Evolutionary conservation across 2,888 invertebrate genomes (phyloP).

Genomic region (Lochmaea crataegi): DNA sequence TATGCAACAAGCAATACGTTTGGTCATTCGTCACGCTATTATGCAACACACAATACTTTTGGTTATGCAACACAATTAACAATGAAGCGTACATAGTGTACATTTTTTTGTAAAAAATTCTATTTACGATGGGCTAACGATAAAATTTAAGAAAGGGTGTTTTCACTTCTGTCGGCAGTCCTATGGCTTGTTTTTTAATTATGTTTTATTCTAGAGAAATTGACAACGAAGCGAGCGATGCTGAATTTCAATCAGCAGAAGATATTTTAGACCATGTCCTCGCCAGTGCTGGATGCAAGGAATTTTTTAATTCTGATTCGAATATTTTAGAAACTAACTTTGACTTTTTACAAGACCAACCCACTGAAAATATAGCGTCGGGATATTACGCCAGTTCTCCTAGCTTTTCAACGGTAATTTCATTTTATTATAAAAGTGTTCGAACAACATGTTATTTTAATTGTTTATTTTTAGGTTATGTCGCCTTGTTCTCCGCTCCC

Average conservation of each 20-base stretch:
- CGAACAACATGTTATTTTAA: not conserved
- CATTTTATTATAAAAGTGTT: too few species aligned
- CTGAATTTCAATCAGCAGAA: slow-evolving; percentile 69
- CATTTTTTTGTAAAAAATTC: too few species aligned
- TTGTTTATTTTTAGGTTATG: slow-evolving; percentile 40
- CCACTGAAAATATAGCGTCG: slow-evolving; percentile 42
- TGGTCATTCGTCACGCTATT: too few species aligned
- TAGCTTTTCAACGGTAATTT: slow-evolving; percentile 48
- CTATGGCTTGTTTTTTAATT: too few species aligned
- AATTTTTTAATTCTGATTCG: slow-evolving; percentile 61
- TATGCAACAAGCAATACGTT: too few species aligned
- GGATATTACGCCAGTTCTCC: slow-evolving; percentile 45
- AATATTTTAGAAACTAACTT: slow-evolving; percentile 63
- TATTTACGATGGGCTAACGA: too few species aligned
- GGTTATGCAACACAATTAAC: too few species aligned
- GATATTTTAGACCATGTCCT: slow-evolving; percentile 66
- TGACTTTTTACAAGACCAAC: slow-evolving; percentile 55
- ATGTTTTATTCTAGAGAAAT: slow-evolving; percentile 29
- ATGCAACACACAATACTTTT: too few species aligned
- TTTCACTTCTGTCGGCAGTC: too few species aligned
- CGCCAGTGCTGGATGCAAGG: slow-evolving; percentile 61
- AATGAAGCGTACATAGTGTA: too few species aligned
- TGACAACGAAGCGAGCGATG: slow-evolving; percentile 54
- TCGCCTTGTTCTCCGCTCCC: slow-evolving; percentile 55
- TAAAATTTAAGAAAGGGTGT: too few species aligned